These are phyloP conservation scores for Esox lucius DNA, from an alignment of 2,797 vertebrate genomes.

Conservation along the genomic window DNA sequence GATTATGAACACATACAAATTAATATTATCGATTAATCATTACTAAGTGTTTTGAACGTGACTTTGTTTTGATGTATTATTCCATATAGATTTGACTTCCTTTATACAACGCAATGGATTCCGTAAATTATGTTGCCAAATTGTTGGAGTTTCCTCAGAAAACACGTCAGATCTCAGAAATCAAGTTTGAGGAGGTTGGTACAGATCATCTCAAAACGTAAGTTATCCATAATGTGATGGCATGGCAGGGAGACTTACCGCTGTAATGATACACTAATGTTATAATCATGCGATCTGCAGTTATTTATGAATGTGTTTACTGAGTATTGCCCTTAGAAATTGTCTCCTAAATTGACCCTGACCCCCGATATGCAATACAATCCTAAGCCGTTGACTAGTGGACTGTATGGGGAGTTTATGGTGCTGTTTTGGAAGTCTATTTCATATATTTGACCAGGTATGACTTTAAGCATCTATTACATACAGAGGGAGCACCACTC, in stretches of 20 bases:
- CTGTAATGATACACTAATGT: too few relatives aligned
- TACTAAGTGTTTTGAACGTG: neutral
- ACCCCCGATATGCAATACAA: too few relatives aligned
- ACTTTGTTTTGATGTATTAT: neutral
- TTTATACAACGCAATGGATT: neutral
- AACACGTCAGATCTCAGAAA: fast-evolving
- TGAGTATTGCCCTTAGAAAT: neutral
- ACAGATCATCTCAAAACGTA: slow-evolving; percentile 66
- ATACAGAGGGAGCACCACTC: too few relatives aligned
- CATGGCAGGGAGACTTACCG: too few relatives aligned
- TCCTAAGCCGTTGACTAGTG: too few relatives aligned
- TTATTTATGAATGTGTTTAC: neutral
- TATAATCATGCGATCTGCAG: neutral
- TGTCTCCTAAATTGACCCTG: neutral
- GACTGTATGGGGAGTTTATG: too few relatives aligned
- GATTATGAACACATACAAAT: too few relatives aligned
- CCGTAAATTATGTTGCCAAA: slow-evolving; percentile 41
- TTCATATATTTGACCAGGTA: too few relatives aligned
- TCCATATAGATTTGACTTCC: neutral
- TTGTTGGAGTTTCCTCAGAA: slow-evolving; percentile 59
- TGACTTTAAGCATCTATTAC: too few relatives aligned
- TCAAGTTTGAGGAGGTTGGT: slow-evolving; percentile 52
- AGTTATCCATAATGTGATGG: slow-evolving; percentile 28
- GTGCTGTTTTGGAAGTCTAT: too few relatives aligned
- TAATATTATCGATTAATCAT: too few relatives aligned